Conservation (phyloP, 2,797 vertebrate species). For the Chaetophractus vellerosus region DNA sequence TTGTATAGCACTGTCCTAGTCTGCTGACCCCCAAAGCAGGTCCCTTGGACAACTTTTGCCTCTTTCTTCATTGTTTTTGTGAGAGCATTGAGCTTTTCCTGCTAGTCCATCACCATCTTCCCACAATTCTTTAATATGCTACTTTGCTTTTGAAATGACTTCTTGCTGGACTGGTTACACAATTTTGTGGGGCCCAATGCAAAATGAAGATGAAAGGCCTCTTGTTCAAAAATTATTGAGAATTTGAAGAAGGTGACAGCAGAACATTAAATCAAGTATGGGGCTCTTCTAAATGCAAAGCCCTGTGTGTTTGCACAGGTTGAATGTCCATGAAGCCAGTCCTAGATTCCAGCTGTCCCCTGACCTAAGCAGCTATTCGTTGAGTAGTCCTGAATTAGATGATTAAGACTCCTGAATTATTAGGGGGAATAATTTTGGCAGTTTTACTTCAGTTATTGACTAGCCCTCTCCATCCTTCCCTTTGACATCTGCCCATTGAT, state of each 20-base stretch:
- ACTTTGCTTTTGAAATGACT: constrained; percentile 53
- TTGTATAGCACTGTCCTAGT: too few species aligned
- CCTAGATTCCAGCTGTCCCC: neutral
- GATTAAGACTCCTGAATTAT: neutral
- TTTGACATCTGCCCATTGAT: neutral
- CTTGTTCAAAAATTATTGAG: neutral
- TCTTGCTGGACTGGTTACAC: constrained; percentile 10
- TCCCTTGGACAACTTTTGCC: too few species aligned
- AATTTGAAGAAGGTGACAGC: neutral
- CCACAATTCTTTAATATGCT: too few species aligned
- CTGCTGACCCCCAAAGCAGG: too few species aligned
- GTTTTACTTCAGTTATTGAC: neutral
- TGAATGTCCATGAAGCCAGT: neutral
- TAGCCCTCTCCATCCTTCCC: neutral
- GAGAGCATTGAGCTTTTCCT: too few species aligned
- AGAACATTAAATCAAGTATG: neutral
- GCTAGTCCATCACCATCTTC: too few species aligned
- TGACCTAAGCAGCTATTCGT: neutral
- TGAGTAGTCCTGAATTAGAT: neutral
- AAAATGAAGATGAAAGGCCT: constrained; percentile 31
- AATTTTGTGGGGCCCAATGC: neutral
- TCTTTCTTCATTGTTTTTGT: too few species aligned
- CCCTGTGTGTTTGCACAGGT: neutral
- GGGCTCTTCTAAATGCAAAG: neutral
- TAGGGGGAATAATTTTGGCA: neutral